Base-by-base conservation (phyloP, 2,797 vertebrate species). In the Pogoniulus pusillus region DNA sequence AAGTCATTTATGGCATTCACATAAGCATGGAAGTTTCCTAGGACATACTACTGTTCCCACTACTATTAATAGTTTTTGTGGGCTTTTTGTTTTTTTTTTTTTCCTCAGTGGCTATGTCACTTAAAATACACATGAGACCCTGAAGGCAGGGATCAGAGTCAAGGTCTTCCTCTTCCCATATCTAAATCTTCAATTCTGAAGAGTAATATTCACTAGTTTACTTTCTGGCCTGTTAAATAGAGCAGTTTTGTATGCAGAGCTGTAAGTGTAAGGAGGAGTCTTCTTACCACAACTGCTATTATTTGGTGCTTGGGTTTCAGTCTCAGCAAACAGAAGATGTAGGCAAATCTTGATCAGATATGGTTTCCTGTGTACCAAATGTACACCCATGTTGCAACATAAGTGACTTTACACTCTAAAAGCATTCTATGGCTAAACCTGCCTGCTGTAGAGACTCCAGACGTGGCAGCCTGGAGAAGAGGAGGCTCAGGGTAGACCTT, bases 331-430 rank as follows among this genome's bases (percentile, higher is more conserved):
- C 0, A 3, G n/a, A 41, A 77, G 18, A 22, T 53, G 5, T 30
- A 43, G 23, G 13, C 17, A 78, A 83, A 39, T 13, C 9, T 10
- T 45, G 12, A n/a, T 82, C 68, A 58, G 9, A 39, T 29, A 34
- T 17, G 22, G 4, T 74, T 32, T 72, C 23, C 34, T 66, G 39
- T 29, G 27, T 51, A 49, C 6, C 29, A 29, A 22, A 45, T 2
- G 3, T 20, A 9, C 20, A 14, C 1, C 0, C 54, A 34, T 16
- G 9, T 8, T 49, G 6, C 29, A 17, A 18, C 0, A 0, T n/a
- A 7, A 51, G 3, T 15, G 13, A 78, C 3, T 57, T 47, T 70
- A 69, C 23, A 41, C 12, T 62, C 18, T 45, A 54, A 58, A 60
- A 66, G 41, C 22, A 76, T 32, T 12, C n/a, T n/a, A n/a, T n/a